phyloP scores from a whole-genome alignment of 2,797 vertebrate species.

The Melanotaenia trifasciata region DNA sequence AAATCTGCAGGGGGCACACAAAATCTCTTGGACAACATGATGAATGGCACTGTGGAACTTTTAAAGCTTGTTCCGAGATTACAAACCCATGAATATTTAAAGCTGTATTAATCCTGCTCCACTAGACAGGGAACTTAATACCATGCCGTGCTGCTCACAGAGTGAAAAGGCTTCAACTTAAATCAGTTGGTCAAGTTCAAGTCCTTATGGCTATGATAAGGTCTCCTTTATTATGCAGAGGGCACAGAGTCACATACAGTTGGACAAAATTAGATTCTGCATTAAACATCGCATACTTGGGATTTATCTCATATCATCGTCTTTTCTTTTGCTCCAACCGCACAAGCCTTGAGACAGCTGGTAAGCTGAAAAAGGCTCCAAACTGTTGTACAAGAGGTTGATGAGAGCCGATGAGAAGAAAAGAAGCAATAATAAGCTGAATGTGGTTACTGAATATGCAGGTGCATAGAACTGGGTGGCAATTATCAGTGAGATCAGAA shows the following conservation, averaged over 20 bases:
- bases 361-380: neutral
- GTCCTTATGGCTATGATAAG: neutral
- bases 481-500: neutral
- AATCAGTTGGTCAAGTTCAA: slow-evolving; percentile 8
- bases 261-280: neutral
- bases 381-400: neutral
- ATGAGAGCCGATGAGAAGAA: neutral
- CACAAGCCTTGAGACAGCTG: neutral
- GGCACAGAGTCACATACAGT: neutral
- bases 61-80: slow-evolving; percentile 2
- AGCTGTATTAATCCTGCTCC: slow-evolving; percentile 1
- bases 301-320: neutral
- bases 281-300: neutral
- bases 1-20: neutral
- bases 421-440: neutral
- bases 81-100: slow-evolving; percentile 5
- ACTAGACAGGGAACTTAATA: neutral
- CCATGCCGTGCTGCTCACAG: neutral
- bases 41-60: neutral
- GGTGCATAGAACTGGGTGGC: neutral
- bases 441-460: neutral
- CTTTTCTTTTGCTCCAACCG: neutral
- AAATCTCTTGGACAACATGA: slow-evolving; percentile 5
- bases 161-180: neutral
- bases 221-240: neutral